A percentile compares a stretch with the other conserved stretches of the same genome.
Conservation (phyloP, 2,113 vertebrate genomes). For the Rhinichthys klamathensis region DNA sequence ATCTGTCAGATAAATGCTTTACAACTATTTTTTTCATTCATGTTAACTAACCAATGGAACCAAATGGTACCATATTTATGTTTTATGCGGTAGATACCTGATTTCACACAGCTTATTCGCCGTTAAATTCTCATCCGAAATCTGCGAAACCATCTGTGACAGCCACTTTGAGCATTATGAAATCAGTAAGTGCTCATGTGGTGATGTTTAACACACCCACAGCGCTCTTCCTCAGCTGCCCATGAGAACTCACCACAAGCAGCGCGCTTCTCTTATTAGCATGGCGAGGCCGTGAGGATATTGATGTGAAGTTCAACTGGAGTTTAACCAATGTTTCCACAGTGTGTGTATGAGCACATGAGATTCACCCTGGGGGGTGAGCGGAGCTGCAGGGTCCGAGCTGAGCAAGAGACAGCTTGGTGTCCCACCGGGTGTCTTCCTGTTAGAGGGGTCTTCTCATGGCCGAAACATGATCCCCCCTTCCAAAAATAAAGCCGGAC, state of each 20-base stretch:
- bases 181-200: constrained; percentile 43
- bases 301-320: constrained; percentile 47
- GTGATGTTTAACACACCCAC: constrained; percentile 49
- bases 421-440: constrained; percentile 71
- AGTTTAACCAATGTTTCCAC: constrained; percentile 46
- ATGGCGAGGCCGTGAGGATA: constrained; percentile 39
- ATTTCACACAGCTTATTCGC: constrained; percentile 38
- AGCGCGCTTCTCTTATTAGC: constrained; percentile 38
- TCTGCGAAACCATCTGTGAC: constrained; percentile 16
- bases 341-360: constrained; percentile 37
- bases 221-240: constrained; percentile 33
- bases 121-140: constrained; percentile 27
- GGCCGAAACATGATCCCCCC: constrained; percentile 66
- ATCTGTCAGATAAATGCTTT: neutral
- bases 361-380: constrained; percentile 30
- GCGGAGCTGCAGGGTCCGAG: constrained; percentile 13
- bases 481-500: constrained; percentile 74
- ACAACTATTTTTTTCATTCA: neutral
- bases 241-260: constrained; percentile 34
- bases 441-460: constrained; percentile 72
- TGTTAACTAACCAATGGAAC: neutral
- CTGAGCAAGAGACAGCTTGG: constrained; percentile 7
- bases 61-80: neutral
- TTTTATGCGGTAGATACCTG: neutral
- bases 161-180: constrained; percentile 25